Conservation (phyloP, 2,797 vertebrate genomes). For the Mus spretus region DNA sequence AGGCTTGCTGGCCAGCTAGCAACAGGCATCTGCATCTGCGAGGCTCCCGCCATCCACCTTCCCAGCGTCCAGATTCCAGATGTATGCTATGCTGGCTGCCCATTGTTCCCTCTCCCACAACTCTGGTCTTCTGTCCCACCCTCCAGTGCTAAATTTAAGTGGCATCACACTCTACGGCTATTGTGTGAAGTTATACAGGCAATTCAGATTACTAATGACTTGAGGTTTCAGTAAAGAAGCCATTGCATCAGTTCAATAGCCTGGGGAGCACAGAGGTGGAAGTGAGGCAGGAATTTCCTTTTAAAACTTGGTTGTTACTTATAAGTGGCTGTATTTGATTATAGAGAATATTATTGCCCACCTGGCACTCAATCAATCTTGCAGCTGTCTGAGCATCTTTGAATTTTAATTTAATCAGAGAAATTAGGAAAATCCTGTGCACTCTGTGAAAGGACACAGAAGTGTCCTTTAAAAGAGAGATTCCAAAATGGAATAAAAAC, state of each 20-base stretch:
- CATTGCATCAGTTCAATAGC: background rate
- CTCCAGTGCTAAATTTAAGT: background rate
- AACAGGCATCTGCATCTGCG: background rate
- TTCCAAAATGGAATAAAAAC: background rate
- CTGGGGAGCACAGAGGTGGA: background rate
- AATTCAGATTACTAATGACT: background rate
- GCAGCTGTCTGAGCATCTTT: conserved; percentile 47
- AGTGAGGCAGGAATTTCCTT: background rate
- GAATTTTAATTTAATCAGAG: conserved; percentile 35
- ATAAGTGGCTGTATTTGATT: background rate
- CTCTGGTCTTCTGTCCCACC: background rate
- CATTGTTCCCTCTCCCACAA: background rate
- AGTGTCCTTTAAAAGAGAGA: background rate
- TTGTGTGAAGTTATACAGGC: background rate
- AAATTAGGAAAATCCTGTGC: conserved; percentile 11
- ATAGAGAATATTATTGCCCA: background rate
- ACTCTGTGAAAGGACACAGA: background rate
- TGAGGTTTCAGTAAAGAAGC: conserved; percentile 31
- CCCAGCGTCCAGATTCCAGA: background rate
- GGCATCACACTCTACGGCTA: background rate
- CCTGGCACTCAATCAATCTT: background rate
- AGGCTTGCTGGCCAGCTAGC: background rate
- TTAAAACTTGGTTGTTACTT: background rate
- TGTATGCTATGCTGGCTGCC: background rate
- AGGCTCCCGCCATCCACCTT: background rate